Percentiles rank a stretch among this genome's conserved stretches.
phyloP scores from a whole-genome alignment of 2,113 vertebrate genomes.

The Festucalex cinctus region DNA sequence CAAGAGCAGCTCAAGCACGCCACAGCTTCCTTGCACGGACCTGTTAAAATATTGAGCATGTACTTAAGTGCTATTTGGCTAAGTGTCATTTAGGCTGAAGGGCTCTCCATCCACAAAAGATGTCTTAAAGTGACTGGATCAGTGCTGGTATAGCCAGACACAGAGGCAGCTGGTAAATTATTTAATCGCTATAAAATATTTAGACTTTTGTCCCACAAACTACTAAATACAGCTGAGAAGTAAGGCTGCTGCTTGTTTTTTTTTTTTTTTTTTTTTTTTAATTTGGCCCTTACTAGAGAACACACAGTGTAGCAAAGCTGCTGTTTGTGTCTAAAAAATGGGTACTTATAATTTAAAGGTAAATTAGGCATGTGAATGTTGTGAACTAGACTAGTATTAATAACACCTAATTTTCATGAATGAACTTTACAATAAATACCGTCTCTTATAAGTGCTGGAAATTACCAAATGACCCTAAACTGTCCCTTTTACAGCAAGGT shows the following conservation, averaged over 20 bases:
- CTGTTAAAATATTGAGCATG: constrained; percentile 81
- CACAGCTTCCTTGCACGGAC: constrained; percentile 54
- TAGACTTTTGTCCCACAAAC: constrained; percentile 70
- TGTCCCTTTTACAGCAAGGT: background rate
- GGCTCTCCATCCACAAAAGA: constrained; percentile 75
- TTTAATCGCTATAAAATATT: constrained; percentile 72
- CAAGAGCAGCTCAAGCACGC: constrained; percentile 47
- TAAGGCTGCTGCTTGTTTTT: constrained; percentile 17
- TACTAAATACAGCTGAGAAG: constrained; percentile 51
- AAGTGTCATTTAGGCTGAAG: constrained; percentile 79
- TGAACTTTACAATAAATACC: background rate
- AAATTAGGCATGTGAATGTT: background rate
- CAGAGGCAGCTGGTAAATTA: constrained; percentile 72
- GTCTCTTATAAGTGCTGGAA: too few relatives aligned
- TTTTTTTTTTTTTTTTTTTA: background rate
- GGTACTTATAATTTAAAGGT: background rate
- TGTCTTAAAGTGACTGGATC: constrained; percentile 74
- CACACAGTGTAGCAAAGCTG: background rate
- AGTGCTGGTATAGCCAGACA: constrained; percentile 60
- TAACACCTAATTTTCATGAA: constrained; percentile 26
- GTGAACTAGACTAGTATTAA: constrained; percentile 26
- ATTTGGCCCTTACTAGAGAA: constrained; percentile 1
- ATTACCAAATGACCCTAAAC: background rate
- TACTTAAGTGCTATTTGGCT: constrained; percentile 82
- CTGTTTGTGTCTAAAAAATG: background rate